Conservation (phyloP, 2,113 vertebrate genomes). For the Ondatra zibethicus region DNA sequence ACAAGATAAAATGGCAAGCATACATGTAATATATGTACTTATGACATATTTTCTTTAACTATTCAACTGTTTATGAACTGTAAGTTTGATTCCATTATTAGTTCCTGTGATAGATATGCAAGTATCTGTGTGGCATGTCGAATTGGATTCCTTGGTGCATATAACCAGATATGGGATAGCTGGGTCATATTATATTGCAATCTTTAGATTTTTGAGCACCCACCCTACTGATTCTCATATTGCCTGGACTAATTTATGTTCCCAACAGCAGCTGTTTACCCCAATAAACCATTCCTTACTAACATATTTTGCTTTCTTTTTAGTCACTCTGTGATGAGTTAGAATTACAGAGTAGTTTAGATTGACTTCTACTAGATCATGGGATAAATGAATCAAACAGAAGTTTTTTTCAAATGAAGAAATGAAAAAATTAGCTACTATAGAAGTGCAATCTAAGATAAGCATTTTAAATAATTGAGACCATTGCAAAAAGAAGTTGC, state of each 20-base stretch:
- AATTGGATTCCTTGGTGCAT: not conserved
- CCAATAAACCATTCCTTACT: not conserved
- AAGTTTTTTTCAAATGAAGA: not conserved
- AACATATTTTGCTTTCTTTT: not conserved
- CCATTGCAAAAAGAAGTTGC: not conserved
- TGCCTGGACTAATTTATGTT: not conserved
- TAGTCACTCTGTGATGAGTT: not conserved
- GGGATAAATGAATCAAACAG: not conserved
- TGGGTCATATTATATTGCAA: not conserved
- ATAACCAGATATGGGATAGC: not conserved
- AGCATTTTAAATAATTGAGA: not conserved
- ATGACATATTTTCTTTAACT: not conserved
- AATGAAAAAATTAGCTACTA: not conserved
- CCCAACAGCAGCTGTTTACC: too few relatives aligned
- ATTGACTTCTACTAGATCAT: not conserved
- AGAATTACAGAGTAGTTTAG: not conserved
- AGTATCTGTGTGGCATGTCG: not conserved
- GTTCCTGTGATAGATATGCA: not conserved
- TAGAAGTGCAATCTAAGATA: not conserved
- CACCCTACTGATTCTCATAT: not conserved
- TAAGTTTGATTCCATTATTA: not conserved
- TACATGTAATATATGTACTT: not conserved
- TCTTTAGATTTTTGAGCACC: not conserved
- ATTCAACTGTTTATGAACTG: not conserved
- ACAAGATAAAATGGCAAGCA: not conserved